phyloP scores from a whole-genome alignment of 1,140 invertebrate genomes.

The Trypoxylus dichotomus region DNA sequence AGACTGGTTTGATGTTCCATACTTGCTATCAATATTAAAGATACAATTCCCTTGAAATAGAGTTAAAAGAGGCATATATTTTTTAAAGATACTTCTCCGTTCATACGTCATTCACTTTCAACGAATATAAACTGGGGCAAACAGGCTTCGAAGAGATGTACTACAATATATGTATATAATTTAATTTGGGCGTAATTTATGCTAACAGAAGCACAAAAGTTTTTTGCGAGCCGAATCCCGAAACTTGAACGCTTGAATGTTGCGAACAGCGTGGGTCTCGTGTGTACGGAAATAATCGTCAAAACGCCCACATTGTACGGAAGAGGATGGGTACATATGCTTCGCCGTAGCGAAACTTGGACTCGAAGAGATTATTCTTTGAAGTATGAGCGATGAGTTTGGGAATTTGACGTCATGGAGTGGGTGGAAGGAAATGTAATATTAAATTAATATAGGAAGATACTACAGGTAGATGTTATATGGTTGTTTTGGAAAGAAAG shows the following conservation, averaged over 20 bases:
- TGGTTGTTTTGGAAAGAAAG: too few relatives aligned
- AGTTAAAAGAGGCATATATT: too few relatives aligned
- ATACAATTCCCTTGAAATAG: too few relatives aligned
- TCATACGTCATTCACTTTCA: not conserved
- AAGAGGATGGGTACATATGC: not conserved
- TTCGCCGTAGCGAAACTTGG: not conserved
- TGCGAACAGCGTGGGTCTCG: not conserved
- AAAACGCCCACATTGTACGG: not conserved
- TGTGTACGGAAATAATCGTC: not conserved
- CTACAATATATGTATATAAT: not conserved
- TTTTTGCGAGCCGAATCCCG: not conserved
- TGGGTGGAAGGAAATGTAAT: not conserved
- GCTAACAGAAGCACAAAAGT: not conserved
- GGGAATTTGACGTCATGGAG: not conserved
- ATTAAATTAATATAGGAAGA: not conserved
- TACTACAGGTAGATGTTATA: not conserved
- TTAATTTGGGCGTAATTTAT: constrained; percentile 4
- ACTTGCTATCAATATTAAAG: too few relatives aligned
- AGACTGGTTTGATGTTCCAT: too few relatives aligned
- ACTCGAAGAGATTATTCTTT: not conserved
- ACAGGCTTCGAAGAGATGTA: not conserved
- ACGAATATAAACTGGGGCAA: not conserved
- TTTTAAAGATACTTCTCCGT: too few relatives aligned
- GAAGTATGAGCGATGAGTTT: not conserved
- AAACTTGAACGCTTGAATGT: not conserved